Evolutionary conservation across 2,888 invertebrate genomes (phyloP), one percentile per base, ranked within the genome.

Genomic region (Lomographa bimaculata): DNA sequence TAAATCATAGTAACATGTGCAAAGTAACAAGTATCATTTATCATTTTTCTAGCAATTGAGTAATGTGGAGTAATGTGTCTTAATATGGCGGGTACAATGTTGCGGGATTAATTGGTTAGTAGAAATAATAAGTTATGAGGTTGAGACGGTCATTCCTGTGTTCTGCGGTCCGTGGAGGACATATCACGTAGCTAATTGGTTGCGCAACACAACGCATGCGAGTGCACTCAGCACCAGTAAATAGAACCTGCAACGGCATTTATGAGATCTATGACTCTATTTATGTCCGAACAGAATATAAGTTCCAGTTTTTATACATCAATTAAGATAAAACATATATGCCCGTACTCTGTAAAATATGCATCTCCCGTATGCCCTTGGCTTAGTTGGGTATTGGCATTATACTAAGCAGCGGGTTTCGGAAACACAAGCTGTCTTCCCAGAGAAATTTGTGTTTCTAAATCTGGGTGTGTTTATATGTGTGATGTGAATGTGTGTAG

Each of bases 131-230:
- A 67, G 70, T 18, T 30, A 25, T 12, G 20, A n/a, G 8, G 36
- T 27, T 17, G 21, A 60, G 64, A 62, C 67, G 27, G 62, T 71
- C 78, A 84, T 83, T 81, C 83, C 80, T 71, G 60, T 53, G 63
- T 66, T 59, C 73, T 68, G 39, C 79, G 58, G 76, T 60, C 79
- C 82, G 79, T 84, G 51, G 66, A 72, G 35, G 46, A 47, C 39
- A 30, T 43, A 50, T 37, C 34, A 38, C 29, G 58, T 50, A 56
- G 55, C 69, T 82, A 82, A 83, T 81, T 82, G 71, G 69, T 78
- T 79, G 75, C 71, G 65, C 72, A 82, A 81, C 68, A 64, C 56
- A 71, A 70, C 67, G 60, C 36, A 35, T 72, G 67, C 68, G 69
- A 58, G 51, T 48, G 4, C n/a, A n/a, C 50, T 67, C 62, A 68